phyloP scores from a whole-genome alignment of 2,888 invertebrate genomes.

The Elysia crispata region DNA sequence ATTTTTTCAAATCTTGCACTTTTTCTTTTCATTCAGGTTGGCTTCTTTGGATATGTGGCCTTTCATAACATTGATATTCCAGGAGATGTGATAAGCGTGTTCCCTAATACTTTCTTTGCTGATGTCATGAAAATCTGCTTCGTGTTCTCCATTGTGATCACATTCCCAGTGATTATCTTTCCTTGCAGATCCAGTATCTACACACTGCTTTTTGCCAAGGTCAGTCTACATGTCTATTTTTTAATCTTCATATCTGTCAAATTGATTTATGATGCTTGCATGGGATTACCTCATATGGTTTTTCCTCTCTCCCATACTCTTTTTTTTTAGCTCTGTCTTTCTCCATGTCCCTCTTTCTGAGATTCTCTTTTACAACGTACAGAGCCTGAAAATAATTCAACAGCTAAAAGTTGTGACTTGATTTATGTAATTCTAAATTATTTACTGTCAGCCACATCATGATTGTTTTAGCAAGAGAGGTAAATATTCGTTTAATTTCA shows the following conservation, averaged over 20 bases:
- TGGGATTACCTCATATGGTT: background rate
- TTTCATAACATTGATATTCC: slow-evolving; percentile 82
- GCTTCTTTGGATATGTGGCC: slow-evolving; percentile 94
- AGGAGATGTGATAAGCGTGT: slow-evolving; percentile 94
- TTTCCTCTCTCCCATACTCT: too few species aligned
- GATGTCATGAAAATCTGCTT: slow-evolving; percentile 96
- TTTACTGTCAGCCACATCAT: too few species aligned
- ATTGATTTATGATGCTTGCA: background rate
- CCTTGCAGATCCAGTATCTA: slow-evolving; percentile 96
- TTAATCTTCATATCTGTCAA: background rate
- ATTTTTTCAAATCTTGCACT: too few species aligned
- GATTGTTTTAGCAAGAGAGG: too few species aligned
- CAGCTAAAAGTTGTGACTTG: too few species aligned
- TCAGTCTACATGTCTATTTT: slow-evolving; percentile 76
- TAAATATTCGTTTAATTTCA: too few species aligned
- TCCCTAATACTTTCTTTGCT: slow-evolving; percentile 87
- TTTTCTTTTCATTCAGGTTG: slow-evolving; percentile 82
- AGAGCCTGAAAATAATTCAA: too few species aligned
- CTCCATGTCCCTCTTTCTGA: too few species aligned
- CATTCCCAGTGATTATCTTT: slow-evolving; percentile 97
- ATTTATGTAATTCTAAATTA: too few species aligned
- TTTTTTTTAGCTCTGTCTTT: too few species aligned
- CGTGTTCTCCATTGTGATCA: slow-evolving; percentile 94
- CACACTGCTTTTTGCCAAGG: slow-evolving; percentile 91
- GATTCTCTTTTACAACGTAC: too few species aligned